Evolutionary conservation across 2,797 vertebrate genomes (phyloP).

Genomic region (Mormyrops boulengeri): DNA sequence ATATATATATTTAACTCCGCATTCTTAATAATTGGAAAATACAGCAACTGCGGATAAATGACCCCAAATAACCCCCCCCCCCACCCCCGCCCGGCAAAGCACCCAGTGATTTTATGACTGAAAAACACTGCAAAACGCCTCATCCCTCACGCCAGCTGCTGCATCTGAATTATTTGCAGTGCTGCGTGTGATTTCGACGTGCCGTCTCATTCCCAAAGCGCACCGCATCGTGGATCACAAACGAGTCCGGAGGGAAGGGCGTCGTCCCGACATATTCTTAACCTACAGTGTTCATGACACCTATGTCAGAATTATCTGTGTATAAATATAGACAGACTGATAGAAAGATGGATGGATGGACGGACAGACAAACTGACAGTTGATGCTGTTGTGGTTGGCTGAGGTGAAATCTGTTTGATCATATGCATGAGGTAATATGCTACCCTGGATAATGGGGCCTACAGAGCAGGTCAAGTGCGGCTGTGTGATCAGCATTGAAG

Average conservation of each 20-base stretch:
- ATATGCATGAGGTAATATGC: background rate
- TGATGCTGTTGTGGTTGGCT: background rate
- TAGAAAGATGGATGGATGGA: background rate
- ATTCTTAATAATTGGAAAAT: constrained; percentile 8
- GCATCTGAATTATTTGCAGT: background rate
- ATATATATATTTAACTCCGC: background rate
- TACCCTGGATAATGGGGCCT: background rate
- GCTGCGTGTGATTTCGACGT: background rate
- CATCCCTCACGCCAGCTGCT: background rate
- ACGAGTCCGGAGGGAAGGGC: background rate
- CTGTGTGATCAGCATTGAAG: background rate
- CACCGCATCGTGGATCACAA: background rate
- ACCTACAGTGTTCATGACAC: background rate
- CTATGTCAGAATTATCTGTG: background rate
- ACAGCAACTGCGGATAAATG: background rate
- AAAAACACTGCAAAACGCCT: background rate
- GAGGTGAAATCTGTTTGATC: background rate
- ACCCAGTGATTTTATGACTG: background rate
- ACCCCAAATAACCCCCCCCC: background rate
- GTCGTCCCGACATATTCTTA: background rate
- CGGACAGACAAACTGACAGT: background rate
- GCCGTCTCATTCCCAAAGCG: background rate
- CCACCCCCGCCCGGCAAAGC: background rate
- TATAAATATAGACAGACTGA: background rate
- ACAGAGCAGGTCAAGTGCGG: background rate